Percentiles rank a stretch among this genome's conserved stretches.
These are phyloP conservation scores for Axea sp. DNA, from an alignment of 2,888 invertebrate species.

Conservation along the genomic window DNA sequence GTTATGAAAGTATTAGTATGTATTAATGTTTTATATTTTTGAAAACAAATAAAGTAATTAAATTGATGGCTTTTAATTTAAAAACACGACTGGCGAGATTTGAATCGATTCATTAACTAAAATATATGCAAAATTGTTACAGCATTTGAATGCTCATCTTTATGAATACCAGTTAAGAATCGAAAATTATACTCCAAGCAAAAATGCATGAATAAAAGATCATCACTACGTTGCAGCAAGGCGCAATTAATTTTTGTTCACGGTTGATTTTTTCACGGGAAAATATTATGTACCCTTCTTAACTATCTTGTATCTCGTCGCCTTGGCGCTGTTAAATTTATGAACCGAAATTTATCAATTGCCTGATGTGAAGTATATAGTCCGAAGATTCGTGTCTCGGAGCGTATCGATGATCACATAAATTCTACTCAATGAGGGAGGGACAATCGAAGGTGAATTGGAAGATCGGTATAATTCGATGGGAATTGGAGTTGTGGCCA, in stretches of 20 bases:
- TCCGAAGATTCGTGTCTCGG: conserved; percentile 18
- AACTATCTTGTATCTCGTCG: conserved; percentile 43
- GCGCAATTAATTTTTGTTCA: conserved; percentile 48
- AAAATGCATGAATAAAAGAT: conserved; percentile 53
- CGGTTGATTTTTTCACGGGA: conserved; percentile 6
- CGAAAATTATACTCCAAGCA: conserved; percentile 25
- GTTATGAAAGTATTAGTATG: no score
- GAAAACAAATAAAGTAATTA: no score
- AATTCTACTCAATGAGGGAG: conserved; percentile 20
- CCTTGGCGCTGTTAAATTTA: conserved; percentile 37
- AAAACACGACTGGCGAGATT: neutral
- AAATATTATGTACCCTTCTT: conserved; percentile 40
- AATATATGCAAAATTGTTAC: conserved; percentile 28
- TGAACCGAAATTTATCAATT: conserved; percentile 48
- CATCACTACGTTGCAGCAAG: neutral
- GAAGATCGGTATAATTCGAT: conserved; percentile 10
- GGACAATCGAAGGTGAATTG: conserved; percentile 18
- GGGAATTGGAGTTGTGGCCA: no score
- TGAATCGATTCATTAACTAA: conserved; percentile 17
- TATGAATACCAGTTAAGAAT: conserved; percentile 9
- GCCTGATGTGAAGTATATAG: conserved; percentile 19
- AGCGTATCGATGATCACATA: conserved; percentile 27
- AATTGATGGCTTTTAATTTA: no score
- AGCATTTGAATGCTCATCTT: conserved; percentile 36
- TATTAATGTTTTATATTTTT: no score